Evolutionary conservation across 2,888 invertebrate species (phyloP), one percentile per base, ranked within the genome.

Genomic region (Toxonevra muliebris): DNA sequence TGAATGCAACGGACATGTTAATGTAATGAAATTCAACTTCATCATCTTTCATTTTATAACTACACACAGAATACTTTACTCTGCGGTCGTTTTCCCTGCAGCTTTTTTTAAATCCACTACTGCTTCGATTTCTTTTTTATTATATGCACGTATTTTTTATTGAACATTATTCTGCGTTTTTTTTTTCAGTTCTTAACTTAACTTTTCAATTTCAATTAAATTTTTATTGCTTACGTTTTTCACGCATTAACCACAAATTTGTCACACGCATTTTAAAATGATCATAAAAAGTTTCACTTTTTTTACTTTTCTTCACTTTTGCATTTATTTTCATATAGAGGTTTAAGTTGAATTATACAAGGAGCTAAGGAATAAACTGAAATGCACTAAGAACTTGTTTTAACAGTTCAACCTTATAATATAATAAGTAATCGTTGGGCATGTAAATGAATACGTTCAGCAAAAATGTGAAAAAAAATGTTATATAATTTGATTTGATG

Each of bases 1-100:
- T 79, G 75, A 77, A 77, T 80, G 79, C 75, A 79, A 70, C 66
- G 69, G 73, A 75, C 75, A 73, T 65, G 65, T 50, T 66, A 71
- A 68, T 73, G 72, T 71, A 71, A 74, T 72, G 73, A 72, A 76
- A 72, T 71, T 64, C 71, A 69, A 57, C 65, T 65, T 30, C 59
- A 59, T 66, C 40, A 45, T 53, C 45, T 19, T 17, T 15, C 62
- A 53, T 48, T 8, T n/a, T 48, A 12, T 12, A 48, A 13, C 20
- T 15, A 54, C 42, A 55, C 42, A 55, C 15, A n/a, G n/a, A n/a
- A n/a, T n/a, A n/a, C n/a, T n/a, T n/a, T n/a, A n/a, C n/a, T n/a
- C n/a, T n/a, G n/a, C n/a, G n/a, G n/a, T n/a, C n/a, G n/a, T 12
- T 48, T 15, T 48, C 8, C 48, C 15, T 48, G 4, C 13, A 48